Base-by-base conservation (phyloP, 2,797 vertebrate genomes). In the Sebastes iracundus region DNA sequence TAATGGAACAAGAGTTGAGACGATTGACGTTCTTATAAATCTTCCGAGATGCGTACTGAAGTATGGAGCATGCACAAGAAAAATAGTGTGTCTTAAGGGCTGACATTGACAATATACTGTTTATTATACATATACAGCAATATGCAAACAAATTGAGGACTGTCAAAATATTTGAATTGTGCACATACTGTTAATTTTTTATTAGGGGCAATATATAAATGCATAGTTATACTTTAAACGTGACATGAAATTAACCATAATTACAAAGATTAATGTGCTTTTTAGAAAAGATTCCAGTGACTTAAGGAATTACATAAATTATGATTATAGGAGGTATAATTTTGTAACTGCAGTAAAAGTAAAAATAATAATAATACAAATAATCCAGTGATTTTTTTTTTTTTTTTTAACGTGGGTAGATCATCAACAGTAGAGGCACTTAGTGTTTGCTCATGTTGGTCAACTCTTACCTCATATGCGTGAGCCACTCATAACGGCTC, bases 401-500 rank as follows among this genome's bases (percentile, higher is more conserved):
- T 72, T 49, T 52, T 22, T 77, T 80, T 87, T 71, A 53, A 30
- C 49, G 59, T 80, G 75, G 83, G 80, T 84, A 81, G 59, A 82
- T 88, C 82, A 85, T 92, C 81, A 90, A 84, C 85, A 92, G 83
- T 80, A 42, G 64, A 86, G 61, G 69, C 80, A 74, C 66, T 83
- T 65, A 61, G 72, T 81, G 35, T 86, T 84, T 80, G 73, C 70
- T 74, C 42, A 75, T 87, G 84, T 82, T 86, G 90, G 93, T 92
- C 88, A 89, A 82, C 84, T 91, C 88, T 86, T 80, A 84, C 70
- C 84, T 92, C 87, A 90, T 75, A 83, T 80, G 70, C 75, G 59
- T 86, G 81, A 93, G 76, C 62, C 83, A 66, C 81, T 91, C 87
- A 33, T 84, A 82, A 81, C 52, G 75, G 83, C 92, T 90, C 90